phyloP scores from a whole-genome alignment of 1,140 invertebrate genomes.

The Drosophila chauvacae region DNA sequence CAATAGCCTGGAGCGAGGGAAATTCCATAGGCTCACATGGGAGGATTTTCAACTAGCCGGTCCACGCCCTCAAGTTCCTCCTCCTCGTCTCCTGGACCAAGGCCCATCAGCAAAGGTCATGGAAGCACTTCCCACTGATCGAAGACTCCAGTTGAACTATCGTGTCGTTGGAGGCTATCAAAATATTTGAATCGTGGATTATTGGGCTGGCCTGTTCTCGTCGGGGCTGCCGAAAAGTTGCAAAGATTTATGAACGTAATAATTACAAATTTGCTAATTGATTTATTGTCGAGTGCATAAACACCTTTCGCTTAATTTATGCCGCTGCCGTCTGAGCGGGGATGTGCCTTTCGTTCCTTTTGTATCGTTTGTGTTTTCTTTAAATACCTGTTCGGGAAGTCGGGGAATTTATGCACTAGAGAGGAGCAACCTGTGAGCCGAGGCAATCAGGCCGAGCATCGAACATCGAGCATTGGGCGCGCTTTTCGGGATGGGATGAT shows the following conservation, averaged over 20 bases:
- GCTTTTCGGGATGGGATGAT: constrained; percentile 73
- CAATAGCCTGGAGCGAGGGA: not conserved
- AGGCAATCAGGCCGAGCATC: constrained; percentile 65
- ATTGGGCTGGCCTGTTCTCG: constrained; percentile 29
- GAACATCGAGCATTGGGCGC: constrained; percentile 42
- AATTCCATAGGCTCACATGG: constrained; percentile 16
- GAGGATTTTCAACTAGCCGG: constrained; percentile 19
- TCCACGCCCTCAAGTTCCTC: constrained; percentile 19
- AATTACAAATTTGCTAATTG: constrained; percentile 84
- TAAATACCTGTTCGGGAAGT: constrained; percentile 65
- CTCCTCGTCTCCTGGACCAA: not conserved
- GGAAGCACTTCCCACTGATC: constrained; percentile 24
- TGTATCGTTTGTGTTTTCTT: constrained; percentile 37
- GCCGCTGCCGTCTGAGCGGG: constrained; percentile 44
- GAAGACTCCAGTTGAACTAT: constrained; percentile 9
- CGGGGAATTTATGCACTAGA: constrained; percentile 69
- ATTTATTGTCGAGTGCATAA: constrained; percentile 83
- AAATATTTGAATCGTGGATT: constrained; percentile 60
- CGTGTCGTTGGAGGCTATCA: constrained; percentile 36
- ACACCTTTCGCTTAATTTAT: constrained; percentile 81
- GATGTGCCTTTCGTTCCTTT: constrained; percentile 7
- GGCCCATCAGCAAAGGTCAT: constrained; percentile 14
- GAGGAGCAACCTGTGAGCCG: constrained; percentile 69
- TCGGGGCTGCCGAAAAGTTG: constrained; percentile 40
- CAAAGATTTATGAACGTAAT: constrained; percentile 83